Conservation (phyloP, 1,140 invertebrate species). For the Saccostrea cuccullata region DNA sequence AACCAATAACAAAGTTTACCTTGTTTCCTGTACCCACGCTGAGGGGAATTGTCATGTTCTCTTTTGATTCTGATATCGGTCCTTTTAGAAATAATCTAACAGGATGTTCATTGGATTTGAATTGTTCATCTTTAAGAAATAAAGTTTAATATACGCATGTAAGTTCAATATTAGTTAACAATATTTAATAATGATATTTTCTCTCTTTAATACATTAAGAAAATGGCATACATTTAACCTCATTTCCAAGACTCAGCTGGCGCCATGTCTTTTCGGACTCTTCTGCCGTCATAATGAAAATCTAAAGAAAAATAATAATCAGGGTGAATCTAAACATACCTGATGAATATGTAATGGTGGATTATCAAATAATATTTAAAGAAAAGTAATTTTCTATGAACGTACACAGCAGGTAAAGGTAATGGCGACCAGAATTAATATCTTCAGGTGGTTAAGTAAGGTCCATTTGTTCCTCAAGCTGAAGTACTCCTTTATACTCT, state of each 20-base stretch:
- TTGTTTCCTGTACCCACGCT: neutral
- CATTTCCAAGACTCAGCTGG: slow-evolving; percentile 32
- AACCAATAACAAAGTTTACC: neutral
- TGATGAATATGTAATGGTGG: neutral
- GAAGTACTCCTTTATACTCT: slow-evolving; percentile 35
- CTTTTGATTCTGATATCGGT: neutral
- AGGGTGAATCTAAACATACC: neutral
- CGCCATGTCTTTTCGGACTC: slow-evolving; percentile 38
- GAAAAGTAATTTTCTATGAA: neutral
- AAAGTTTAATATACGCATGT: too few species aligned
- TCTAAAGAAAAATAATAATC: neutral
- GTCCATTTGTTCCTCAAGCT: slow-evolving; percentile 32
- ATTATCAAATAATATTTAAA: too few species aligned
- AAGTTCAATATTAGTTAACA: neutral
- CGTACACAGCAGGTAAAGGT: slow-evolving; percentile 53
- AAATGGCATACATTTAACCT: neutral
- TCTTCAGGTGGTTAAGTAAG: slow-evolving; percentile 49
- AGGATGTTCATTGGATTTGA: neutral
- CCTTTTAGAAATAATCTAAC: slow-evolving; percentile 20
- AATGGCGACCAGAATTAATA: slow-evolving; percentile 45
- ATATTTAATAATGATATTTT: too few species aligned
- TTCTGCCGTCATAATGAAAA: slow-evolving; percentile 25
- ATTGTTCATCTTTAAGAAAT: slow-evolving; percentile 1
- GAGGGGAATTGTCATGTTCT: neutral
- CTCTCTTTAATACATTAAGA: neutral